Conservation (phyloP, 2,113 vertebrate species). For the Crotalus helleri region DNA sequence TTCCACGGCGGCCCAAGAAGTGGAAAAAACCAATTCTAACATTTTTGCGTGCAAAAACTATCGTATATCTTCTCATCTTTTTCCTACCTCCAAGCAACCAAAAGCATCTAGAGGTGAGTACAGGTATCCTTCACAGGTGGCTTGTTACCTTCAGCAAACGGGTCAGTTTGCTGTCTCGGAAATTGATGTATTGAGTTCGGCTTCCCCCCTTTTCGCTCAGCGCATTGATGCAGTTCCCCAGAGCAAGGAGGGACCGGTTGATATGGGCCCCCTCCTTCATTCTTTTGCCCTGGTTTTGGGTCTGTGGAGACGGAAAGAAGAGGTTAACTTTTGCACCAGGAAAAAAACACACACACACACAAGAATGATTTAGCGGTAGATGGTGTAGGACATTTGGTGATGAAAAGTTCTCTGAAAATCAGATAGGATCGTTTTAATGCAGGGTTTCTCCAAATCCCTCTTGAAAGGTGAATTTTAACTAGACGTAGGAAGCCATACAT, state of each 20-base stretch:
- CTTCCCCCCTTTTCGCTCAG: slow-evolving; percentile 78
- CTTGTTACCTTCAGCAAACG: slow-evolving; percentile 85
- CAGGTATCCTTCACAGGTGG: too few relatives aligned
- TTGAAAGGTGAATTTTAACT: background rate
- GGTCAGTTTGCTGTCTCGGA: slow-evolving; percentile 91
- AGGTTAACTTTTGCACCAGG: background rate
- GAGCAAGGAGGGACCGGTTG: slow-evolving; percentile 88
- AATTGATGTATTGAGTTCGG: slow-evolving; percentile 84
- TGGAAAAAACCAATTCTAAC: too few relatives aligned
- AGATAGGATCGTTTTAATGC: background rate
- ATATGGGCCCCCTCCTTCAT: slow-evolving; percentile 93
- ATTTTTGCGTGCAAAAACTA: too few relatives aligned
- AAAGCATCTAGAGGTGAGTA: background rate
- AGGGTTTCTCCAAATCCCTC: too few relatives aligned
- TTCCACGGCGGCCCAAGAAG: too few relatives aligned
- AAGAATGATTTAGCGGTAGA: background rate
- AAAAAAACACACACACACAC: background rate
- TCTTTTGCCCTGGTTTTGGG: slow-evolving; percentile 87
- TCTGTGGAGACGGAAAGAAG: slow-evolving; percentile 60
- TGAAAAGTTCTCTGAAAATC: background rate
- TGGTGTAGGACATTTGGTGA: too few relatives aligned
- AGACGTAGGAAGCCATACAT: background rate
- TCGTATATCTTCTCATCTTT: background rate
- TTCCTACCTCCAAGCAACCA: background rate
- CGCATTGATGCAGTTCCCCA: slow-evolving; percentile 94